Conservation (phyloP, 1,140 invertebrate species). For the Eciton burchellii region DNA sequence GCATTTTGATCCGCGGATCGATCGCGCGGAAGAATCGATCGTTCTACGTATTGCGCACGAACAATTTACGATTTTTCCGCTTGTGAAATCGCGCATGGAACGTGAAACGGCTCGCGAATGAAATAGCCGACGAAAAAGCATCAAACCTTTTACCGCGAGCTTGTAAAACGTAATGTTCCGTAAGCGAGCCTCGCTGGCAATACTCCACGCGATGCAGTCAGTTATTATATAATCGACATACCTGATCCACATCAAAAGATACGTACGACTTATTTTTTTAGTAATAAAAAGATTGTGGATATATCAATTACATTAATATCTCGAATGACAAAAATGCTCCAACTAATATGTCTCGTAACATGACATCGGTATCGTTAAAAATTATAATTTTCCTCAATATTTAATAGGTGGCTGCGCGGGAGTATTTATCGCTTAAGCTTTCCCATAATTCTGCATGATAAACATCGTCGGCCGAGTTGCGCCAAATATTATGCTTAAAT, state of each 20-base stretch:
- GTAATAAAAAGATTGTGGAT: not conserved
- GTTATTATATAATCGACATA: not conserved
- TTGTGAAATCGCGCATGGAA: conserved; percentile 57
- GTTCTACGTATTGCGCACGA: conserved; percentile 18
- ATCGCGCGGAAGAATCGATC: conserved; percentile 56
- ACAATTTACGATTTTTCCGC: conserved; percentile 59
- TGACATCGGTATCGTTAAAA: not conserved
- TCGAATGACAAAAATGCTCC: too few relatives aligned
- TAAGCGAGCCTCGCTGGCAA: conserved; percentile 8
- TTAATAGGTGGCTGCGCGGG: conserved; percentile 10
- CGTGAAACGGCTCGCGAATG: conserved; percentile 31
- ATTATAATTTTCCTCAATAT: conserved; percentile 25
- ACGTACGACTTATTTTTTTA: not conserved
- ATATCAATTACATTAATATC: too few relatives aligned
- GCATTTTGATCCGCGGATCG: conserved; percentile 29
- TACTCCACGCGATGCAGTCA: conserved; percentile 2
- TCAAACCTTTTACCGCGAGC: conserved; percentile 11
- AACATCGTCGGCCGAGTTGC: conserved; percentile 15
- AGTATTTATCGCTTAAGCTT: conserved; percentile 9
- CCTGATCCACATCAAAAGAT: not conserved
- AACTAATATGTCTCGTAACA: not conserved
- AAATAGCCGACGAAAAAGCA: not conserved
- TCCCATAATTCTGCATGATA: conserved; percentile 22
- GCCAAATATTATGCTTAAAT: conserved; percentile 31
- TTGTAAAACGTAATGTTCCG: conserved; percentile 30